Percentiles rank a stretch among this genome's conserved stretches.
Conservation (phyloP, 2,797 vertebrate genomes). For the Alcedo atthis region DNA sequence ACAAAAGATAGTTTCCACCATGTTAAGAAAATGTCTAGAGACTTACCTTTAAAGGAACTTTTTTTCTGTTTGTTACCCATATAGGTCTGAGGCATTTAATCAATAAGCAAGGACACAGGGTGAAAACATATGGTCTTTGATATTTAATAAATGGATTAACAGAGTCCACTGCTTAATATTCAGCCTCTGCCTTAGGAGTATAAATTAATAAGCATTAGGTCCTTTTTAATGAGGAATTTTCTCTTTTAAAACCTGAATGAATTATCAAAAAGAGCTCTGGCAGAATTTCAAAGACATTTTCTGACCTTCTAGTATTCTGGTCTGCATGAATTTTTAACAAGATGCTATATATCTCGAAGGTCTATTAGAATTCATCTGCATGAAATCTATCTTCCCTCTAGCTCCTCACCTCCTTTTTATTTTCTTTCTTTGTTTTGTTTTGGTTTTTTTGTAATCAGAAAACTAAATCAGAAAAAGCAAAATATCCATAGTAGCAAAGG, state of each 20-base stretch:
- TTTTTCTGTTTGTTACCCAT: slow-evolving; percentile 37
- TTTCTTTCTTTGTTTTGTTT: neutral
- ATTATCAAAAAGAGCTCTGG: slow-evolving; percentile 80
- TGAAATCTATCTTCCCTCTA: slow-evolving; percentile 61
- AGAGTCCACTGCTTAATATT: slow-evolving; percentile 74
- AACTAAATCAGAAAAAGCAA: slow-evolving; percentile 45
- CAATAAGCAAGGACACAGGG: slow-evolving; percentile 71
- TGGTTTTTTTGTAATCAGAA: neutral
- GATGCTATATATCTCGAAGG: slow-evolving; percentile 75
- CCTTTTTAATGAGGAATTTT: slow-evolving; percentile 81
- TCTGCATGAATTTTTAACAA: slow-evolving; percentile 82
- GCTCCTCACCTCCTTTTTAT: neutral
- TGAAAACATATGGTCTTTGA: slow-evolving; percentile 78
- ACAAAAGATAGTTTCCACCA: neutral
- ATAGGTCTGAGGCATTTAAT: slow-evolving; percentile 68
- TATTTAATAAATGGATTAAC: slow-evolving; percentile 82
- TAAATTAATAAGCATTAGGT: slow-evolving; percentile 82
- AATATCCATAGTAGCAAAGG: slow-evolving; percentile 28
- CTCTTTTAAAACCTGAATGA: slow-evolving; percentile 80
- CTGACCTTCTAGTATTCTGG: slow-evolving; percentile 82
- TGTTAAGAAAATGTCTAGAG: neutral
- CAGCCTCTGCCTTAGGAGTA: slow-evolving; percentile 70
- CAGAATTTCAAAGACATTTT: slow-evolving; percentile 84
- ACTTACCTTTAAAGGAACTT: neutral
- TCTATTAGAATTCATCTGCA: slow-evolving; percentile 73